These are phyloP conservation scores for Mesorhabditis spiculigera DNA, from an alignment of 2,888 invertebrate species.

Conservation along the genomic window DNA sequence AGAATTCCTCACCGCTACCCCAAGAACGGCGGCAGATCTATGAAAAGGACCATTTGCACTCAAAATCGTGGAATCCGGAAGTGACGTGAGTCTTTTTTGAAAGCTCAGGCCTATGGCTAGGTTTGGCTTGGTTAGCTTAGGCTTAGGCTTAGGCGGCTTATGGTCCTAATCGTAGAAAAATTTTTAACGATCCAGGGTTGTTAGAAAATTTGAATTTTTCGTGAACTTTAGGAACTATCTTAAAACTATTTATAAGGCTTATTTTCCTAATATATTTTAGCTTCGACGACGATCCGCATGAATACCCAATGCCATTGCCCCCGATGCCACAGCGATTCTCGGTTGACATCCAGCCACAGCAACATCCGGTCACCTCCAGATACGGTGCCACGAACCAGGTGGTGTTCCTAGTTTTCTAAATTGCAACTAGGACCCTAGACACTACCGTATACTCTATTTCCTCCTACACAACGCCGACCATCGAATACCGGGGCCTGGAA, in stretches of 20 bases:
- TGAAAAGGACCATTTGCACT: constrained; percentile 37
- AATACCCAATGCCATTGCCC: too few relatives aligned
- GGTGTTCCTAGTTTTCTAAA: too few relatives aligned
- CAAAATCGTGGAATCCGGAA: constrained; percentile 39
- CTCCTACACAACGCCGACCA: not conserved
- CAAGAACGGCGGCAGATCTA: constrained; percentile 32
- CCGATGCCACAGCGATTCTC: too few relatives aligned
- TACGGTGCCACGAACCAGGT: not conserved
- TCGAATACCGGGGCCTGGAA: not conserved
- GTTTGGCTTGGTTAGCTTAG: too few relatives aligned
- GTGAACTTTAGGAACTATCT: too few relatives aligned
- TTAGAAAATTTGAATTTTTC: too few relatives aligned
- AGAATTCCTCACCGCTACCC: constrained; percentile 37
- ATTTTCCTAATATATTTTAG: not conserved
- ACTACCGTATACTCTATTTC: not conserved
- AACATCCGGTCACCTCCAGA: not conserved
- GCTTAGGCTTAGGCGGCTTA: too few relatives aligned
- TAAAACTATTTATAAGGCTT: too few relatives aligned
- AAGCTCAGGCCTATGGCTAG: too few relatives aligned
- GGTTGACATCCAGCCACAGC: not conserved
- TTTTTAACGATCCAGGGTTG: too few relatives aligned
- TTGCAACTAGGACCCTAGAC: not conserved
- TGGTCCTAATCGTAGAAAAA: too few relatives aligned
- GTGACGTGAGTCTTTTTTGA: constrained; percentile 11
- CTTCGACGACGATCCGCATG: not conserved